Evolutionary conservation across 2,113 vertebrate genomes (phyloP).

Genomic region (Burhinus bistriatus): DNA sequence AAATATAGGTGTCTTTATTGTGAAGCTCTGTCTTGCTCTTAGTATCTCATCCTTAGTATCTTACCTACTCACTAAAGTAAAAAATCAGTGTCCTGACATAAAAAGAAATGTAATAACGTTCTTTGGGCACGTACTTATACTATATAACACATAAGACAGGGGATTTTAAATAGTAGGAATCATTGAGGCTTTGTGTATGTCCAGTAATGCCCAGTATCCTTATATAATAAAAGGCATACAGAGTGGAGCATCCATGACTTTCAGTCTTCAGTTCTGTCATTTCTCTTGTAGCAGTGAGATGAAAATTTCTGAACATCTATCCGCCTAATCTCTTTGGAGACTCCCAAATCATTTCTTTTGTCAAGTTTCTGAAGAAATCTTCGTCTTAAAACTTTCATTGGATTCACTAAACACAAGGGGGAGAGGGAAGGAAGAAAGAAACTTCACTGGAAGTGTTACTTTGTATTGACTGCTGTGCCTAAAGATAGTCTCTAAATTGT

Average conservation of each 20-base stretch:
- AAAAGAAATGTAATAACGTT: background rate
- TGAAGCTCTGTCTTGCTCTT: background rate
- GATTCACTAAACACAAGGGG: background rate
- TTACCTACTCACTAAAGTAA: background rate
- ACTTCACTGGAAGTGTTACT: background rate
- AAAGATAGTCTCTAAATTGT: background rate
- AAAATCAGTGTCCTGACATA: background rate
- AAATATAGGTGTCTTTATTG: background rate
- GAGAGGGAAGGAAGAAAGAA: background rate
- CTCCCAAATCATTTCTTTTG: background rate
- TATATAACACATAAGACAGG: accelerated
- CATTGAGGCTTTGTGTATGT: background rate
- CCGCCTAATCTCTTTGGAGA: slow-evolving; percentile 12
- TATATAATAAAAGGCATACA: background rate
- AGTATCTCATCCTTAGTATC: background rate
- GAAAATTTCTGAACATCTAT: background rate
- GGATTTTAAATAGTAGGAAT: background rate
- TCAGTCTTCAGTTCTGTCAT: slow-evolving; percentile 15
- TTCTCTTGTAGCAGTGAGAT: background rate
- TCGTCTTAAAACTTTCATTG: slow-evolving; percentile 2
- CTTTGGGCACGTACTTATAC: background rate
- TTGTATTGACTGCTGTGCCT: background rate
- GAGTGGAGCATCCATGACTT: background rate
- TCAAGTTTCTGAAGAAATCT: slow-evolving; percentile 13
- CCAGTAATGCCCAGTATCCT: background rate